These are phyloP conservation scores for Alviniconcha marisindica DNA, from an alignment of 1,140 invertebrate genomes.

Conservation along the genomic window DNA sequence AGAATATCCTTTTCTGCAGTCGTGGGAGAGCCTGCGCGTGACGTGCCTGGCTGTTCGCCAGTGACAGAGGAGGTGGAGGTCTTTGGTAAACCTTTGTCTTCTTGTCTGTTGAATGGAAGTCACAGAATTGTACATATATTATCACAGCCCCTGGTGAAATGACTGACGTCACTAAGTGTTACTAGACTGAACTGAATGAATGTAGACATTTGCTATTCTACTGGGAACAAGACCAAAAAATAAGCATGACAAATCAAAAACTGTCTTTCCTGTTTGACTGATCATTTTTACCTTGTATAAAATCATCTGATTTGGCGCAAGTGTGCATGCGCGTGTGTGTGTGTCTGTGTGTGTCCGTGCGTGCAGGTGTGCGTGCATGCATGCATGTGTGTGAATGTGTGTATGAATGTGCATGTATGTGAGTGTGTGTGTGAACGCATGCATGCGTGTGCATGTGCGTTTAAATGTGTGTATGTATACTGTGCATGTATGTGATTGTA, in stretches of 20 bases:
- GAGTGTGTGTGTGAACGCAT: neutral
- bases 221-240: no score
- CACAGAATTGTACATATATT: no score
- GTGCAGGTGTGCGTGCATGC: neutral
- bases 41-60: conserved; percentile 65
- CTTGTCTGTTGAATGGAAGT: conserved; percentile 67
- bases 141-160: no score
- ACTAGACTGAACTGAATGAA: no score
- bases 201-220: no score
- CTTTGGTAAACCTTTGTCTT: conserved; percentile 56
- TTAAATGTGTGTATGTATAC: no score
- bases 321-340: no score
- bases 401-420: neutral
- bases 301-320: no score
- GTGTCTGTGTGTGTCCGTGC: neutral
- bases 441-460: neutral
- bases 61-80: conserved; percentile 55
- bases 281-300: no score
- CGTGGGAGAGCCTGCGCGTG: conserved; percentile 70
- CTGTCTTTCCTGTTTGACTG: no score
- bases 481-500: neutral
- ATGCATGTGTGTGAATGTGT: neutral
- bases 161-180: no score
- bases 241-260: no score
- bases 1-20: conserved; percentile 75